A percentile compares a stretch with the other conserved stretches of the same genome.
phyloP scores from a whole-genome alignment of 2,113 vertebrate species.

The Nematolebias whitei region DNA sequence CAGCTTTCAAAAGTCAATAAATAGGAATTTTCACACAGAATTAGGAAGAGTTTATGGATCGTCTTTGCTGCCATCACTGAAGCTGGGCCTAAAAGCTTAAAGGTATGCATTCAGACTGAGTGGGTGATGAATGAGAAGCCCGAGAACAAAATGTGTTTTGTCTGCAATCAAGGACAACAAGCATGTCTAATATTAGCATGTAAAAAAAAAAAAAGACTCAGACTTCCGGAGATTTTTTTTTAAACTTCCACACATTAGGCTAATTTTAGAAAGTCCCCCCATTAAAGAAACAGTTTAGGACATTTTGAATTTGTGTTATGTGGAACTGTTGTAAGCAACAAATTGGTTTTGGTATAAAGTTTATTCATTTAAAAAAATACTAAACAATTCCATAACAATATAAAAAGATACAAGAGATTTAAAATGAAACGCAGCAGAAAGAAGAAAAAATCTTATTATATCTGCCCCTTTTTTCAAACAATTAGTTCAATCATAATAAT shows the following conservation, averaged over 20 bases:
- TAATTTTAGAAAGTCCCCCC: slow-evolving; percentile 44
- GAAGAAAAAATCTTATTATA: no score
- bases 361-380: no score
- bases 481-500: no score
- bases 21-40: not conserved
- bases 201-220: slow-evolving; percentile 42
- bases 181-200: slow-evolving; percentile 50
- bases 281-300: no score
- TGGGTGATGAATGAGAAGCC: slow-evolving; percentile 15
- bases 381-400: no score
- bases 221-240: slow-evolving; percentile 39
- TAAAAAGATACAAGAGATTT: no score
- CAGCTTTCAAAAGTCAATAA: not conserved
- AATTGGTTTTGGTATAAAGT: no score
- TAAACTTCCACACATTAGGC: slow-evolving; percentile 11
- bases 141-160: slow-evolving; percentile 50
- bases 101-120: slow-evolving; percentile 2
- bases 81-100: not conserved
- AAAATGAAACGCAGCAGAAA: no score
- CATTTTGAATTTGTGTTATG: no score
- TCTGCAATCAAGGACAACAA: slow-evolving; percentile 57
- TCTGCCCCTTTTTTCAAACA: no score
- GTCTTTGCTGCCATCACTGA: not conserved
- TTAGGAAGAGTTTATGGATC: not conserved
- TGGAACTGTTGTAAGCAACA: no score